phyloP scores from a whole-genome alignment of 2,888 invertebrate genomes.

The Listrodromus nycthemerus region DNA sequence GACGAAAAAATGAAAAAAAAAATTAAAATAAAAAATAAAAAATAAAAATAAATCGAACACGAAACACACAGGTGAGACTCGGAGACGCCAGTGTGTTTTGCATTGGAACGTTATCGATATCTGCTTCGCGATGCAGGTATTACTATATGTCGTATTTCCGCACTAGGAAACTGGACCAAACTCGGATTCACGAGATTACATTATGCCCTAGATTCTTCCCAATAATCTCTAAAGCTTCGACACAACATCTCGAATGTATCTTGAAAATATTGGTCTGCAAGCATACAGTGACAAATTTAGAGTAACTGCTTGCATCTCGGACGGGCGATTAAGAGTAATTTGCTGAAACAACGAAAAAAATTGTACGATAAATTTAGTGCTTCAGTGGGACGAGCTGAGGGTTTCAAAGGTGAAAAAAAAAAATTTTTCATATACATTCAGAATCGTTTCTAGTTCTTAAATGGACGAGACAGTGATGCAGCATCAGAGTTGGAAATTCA shows the following conservation, averaged over 20 bases:
- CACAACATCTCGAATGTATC: not conserved
- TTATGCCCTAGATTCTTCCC: conserved; percentile 18
- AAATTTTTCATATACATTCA: not conserved
- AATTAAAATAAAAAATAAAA: not conserved
- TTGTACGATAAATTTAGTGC: not conserved
- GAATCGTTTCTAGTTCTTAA: not conserved
- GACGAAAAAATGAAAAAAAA: not conserved
- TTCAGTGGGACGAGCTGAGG: not conserved
- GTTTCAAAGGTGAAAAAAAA: not conserved
- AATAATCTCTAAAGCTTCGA: not conserved
- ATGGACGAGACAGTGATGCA: not conserved
- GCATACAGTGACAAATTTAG: not conserved
- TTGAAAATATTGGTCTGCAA: not conserved
- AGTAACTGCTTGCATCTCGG: not conserved
- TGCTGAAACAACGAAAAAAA: not conserved
- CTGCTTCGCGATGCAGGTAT: not conserved
- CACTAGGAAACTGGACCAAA: conserved; percentile 26
- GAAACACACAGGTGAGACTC: conserved; percentile 6
- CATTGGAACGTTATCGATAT: conserved; percentile 19
- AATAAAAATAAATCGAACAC: not conserved
- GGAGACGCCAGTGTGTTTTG: not conserved
- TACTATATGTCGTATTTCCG: not conserved
- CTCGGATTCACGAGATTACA: conserved; percentile 6
- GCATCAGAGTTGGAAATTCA: conserved; percentile 18
- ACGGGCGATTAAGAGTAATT: not conserved